A percentile compares a stretch with the other conserved stretches of the same genome.
These are phyloP conservation scores for Lepas anatifera DNA, from an alignment of 2,888 invertebrate species.

Conservation along the genomic window DNA sequence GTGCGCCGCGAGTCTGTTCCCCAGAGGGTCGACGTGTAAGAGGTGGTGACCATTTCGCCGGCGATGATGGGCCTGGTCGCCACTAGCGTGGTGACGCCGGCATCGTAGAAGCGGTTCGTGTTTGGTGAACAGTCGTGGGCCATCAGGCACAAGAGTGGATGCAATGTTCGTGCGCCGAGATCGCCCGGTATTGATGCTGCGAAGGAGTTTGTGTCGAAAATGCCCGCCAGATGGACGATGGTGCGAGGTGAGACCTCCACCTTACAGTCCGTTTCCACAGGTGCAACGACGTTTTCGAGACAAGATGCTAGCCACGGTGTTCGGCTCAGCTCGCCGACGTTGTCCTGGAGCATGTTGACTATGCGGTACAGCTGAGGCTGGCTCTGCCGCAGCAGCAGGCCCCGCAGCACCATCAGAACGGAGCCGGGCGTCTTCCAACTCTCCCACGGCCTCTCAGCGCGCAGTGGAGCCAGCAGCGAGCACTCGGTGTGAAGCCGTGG, in stretches of 20 bases:
- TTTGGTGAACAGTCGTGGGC: conserved; percentile 22
- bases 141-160: conserved; percentile 18
- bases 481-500: not conserved
- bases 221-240: conserved; percentile 13
- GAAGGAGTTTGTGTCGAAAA: conserved; percentile 23
- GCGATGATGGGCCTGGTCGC: conserved; percentile 16
- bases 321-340: not conserved
- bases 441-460: not conserved
- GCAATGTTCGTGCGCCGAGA: conserved; percentile 16
- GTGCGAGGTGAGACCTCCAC: not conserved
- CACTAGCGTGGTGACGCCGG: conserved; percentile 16
- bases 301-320: not conserved
- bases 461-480: not conserved
- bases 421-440: not conserved
- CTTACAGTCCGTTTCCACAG: not conserved
- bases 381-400: not conserved
- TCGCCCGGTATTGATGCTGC: conserved; percentile 14
- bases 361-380: not conserved
- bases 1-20: conserved; percentile 18
- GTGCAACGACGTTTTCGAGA: not conserved
- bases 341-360: not conserved
- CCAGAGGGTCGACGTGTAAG: conserved; percentile 21
- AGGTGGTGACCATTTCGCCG: conserved; percentile 16
- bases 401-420: not conserved
- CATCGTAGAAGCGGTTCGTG: conserved; percentile 20